A percentile compares a stretch with the other conserved stretches of the same genome.
Evolutionary conservation across 2,888 invertebrate species (phyloP).

Genomic region (Timandra comae): DNA sequence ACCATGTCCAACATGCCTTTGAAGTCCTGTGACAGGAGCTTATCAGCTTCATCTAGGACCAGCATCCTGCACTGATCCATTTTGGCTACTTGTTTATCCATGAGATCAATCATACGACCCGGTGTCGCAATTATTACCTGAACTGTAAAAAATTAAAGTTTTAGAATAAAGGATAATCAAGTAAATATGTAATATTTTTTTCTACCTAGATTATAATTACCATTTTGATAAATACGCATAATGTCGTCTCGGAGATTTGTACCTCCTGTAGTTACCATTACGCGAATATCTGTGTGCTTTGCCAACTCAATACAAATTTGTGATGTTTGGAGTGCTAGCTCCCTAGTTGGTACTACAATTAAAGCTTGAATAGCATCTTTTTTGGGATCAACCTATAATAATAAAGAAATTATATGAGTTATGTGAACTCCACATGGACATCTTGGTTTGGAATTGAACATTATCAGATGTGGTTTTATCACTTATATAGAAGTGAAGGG

Average conservation of each 20-base stretch:
- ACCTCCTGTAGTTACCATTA: slow-evolving; percentile 99
- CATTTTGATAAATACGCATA: slow-evolving; percentile 99
- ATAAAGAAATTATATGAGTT: too few species aligned
- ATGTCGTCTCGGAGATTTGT: slow-evolving; percentile 98
- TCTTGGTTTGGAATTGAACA: too few species aligned
- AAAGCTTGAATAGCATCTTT: slow-evolving; percentile 97
- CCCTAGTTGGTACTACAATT: slow-evolving; percentile 98
- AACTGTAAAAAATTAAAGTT: slow-evolving; percentile 76
- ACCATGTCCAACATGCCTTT: slow-evolving; percentile 99
- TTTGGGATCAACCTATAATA: slow-evolving; percentile 82
- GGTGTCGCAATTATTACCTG: slow-evolving; percentile 99
- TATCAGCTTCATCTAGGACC: slow-evolving; percentile 99
- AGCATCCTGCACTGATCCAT: slow-evolving; percentile 97
- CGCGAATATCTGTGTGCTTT: slow-evolving; percentile 97
- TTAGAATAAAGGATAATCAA: too few species aligned
- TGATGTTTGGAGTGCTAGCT: slow-evolving; percentile 98
- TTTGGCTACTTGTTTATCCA: slow-evolving; percentile 97
- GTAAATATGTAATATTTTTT: too few species aligned
- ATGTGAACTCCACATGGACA: too few species aligned
- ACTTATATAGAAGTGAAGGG: slow-evolving; percentile 73
- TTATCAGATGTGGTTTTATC: slow-evolving; percentile 36
- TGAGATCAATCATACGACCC: slow-evolving; percentile 98
- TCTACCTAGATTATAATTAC: slow-evolving; percentile 71
- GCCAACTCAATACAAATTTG: slow-evolving; percentile 99
- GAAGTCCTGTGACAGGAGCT: slow-evolving; percentile 98